A percentile compares a stretch with the other conserved stretches of the same genome.
Evolutionary conservation across 2,888 invertebrate species (phyloP).

Genomic region (Ctenicera cuprea): DNA sequence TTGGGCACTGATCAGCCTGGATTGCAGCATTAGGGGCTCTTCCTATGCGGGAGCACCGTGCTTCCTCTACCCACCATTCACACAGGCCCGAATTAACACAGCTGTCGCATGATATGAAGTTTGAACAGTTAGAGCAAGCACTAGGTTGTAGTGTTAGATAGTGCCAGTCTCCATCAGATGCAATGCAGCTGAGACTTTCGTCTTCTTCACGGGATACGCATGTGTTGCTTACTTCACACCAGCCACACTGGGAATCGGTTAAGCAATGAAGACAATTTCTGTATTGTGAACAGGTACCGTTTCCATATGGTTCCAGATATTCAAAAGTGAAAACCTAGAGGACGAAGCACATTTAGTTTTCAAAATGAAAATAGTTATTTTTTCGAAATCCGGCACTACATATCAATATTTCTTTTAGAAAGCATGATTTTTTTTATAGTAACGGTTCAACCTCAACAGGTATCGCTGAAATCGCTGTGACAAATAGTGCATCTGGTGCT

Average conservation of each 20-base stretch:
- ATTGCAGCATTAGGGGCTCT: slow-evolving; percentile 82
- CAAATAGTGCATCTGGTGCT: no score
- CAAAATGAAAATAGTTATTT: background rate
- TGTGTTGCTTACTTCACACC: slow-evolving; percentile 87
- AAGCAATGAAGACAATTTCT: slow-evolving; percentile 91
- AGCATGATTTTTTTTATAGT: no score
- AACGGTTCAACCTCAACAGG: no score
- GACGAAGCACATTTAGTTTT: slow-evolving; percentile 7
- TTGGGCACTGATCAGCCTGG: slow-evolving; percentile 81
- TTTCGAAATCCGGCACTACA: no score
- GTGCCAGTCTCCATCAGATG: slow-evolving; percentile 79
- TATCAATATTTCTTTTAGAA: no score
- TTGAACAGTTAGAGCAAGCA: slow-evolving; percentile 91
- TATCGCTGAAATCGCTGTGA: no score
- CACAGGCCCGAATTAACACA: slow-evolving; percentile 84
- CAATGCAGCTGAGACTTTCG: slow-evolving; percentile 78
- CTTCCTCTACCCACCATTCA: slow-evolving; percentile 95
- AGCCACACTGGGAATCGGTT: slow-evolving; percentile 92
- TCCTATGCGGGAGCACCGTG: slow-evolving; percentile 88
- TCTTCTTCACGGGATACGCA: slow-evolving; percentile 83
- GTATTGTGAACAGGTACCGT: slow-evolving; percentile 85
- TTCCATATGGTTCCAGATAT: slow-evolving; percentile 91
- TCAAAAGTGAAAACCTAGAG: slow-evolving; percentile 85
- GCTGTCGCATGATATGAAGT: slow-evolving; percentile 90
- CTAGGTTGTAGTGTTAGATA: slow-evolving; percentile 88